These are phyloP conservation scores for Scaptomyza tumidula DNA, from an alignment of 2,888 invertebrate species.

Conservation along the genomic window DNA sequence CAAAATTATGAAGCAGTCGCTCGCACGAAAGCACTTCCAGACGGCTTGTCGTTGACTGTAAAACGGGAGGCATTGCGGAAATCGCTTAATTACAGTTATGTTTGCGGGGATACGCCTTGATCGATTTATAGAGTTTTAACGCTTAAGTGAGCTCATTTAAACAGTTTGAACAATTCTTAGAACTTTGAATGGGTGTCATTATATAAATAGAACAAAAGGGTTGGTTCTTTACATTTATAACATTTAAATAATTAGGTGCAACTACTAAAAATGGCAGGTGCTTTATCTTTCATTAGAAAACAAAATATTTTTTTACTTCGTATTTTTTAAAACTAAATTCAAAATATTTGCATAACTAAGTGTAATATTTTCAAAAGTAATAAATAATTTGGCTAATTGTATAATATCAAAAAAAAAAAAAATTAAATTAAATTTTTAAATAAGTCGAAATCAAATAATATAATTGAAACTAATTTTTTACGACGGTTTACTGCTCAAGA, in stretches of 20 bases:
- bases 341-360: too few relatives aligned
- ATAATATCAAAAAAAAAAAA: too few relatives aligned
- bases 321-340: too few relatives aligned
- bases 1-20: conserved; percentile 63
- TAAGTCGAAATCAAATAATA: too few relatives aligned
- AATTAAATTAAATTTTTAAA: too few relatives aligned
- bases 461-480: too few relatives aligned
- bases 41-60: conserved; percentile 28
- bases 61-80: conserved; percentile 34
- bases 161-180: conserved; percentile 33
- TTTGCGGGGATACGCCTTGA: conserved; percentile 70
- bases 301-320: too few relatives aligned
- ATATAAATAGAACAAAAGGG: conserved; percentile 11
- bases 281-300: too few relatives aligned
- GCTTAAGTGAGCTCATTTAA: conserved; percentile 66
- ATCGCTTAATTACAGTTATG: conserved; percentile 75
- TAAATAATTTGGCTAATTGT: too few relatives aligned
- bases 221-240: not conserved
- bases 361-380: too few relatives aligned
- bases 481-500: too few relatives aligned
- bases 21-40: conserved; percentile 60
- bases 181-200: conserved; percentile 1
- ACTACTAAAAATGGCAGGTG: too few relatives aligned
- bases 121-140: conserved; percentile 73
- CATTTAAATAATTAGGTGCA: not conserved